Evolutionary conservation across 1,140 invertebrate genomes (phyloP).

Genomic region (Drosophila bifasciata): DNA sequence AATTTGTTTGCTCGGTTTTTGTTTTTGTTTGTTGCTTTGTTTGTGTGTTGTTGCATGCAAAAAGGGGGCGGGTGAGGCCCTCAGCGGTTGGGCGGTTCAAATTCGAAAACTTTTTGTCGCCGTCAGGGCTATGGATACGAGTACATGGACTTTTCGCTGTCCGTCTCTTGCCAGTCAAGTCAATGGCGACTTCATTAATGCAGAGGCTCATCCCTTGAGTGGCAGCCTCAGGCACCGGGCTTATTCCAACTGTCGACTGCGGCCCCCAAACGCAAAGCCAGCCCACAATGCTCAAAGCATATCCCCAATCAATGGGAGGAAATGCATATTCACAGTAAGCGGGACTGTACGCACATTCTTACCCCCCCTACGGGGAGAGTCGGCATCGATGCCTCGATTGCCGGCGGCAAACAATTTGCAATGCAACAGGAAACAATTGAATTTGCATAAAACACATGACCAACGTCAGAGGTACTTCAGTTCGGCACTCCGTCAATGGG

Average conservation of each 20-base stretch:
- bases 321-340: constrained; percentile 40
- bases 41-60: constrained; percentile 52
- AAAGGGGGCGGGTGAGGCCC: constrained; percentile 20
- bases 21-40: constrained; percentile 50
- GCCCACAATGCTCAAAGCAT: not conserved
- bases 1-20: constrained; percentile 77
- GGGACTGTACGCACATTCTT: not conserved
- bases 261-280: not conserved
- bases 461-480: constrained; percentile 54
- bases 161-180: constrained; percentile 2
- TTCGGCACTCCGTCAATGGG: constrained; percentile 47
- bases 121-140: too few species aligned
- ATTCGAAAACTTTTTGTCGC: constrained; percentile 29
- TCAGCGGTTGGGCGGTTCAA: constrained; percentile 13
- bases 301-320: constrained; percentile 12
- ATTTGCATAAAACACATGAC: constrained; percentile 79
- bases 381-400: constrained; percentile 43
- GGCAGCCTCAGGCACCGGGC: constrained; percentile 26
- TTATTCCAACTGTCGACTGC: not conserved
- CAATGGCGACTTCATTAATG: constrained; percentile 42
- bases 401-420: constrained; percentile 61
- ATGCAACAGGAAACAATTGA: constrained; percentile 80
- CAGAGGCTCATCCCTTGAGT: constrained; percentile 30
- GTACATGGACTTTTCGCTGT: not conserved
- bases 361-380: not conserved